Base-by-base conservation (phyloP, 2,113 vertebrate genomes). In the Brachionichthys hirsutus region DNA sequence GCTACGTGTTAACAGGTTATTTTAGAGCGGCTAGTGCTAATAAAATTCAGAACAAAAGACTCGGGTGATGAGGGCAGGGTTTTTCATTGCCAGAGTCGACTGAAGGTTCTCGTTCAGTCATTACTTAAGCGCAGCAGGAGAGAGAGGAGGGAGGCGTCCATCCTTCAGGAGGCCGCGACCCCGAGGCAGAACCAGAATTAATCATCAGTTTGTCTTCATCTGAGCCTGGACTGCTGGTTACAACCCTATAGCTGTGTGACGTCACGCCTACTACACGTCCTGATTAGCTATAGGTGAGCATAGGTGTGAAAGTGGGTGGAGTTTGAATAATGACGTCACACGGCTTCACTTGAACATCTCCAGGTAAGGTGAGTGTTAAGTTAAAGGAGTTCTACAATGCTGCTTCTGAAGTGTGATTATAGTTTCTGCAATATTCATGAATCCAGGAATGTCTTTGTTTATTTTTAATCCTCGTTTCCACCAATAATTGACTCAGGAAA, bases 1-100 rank as follows among this genome's bases (percentile, higher is more conserved):
- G 85, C 86, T 85, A 84, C 78, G 78, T 90, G 90, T 91, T 92
- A 91, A 89, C 91, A 87, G 89, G 86, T 92, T 90, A 89, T 92
- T 91, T 87, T 89, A 90, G 89, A 80, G 62, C 19, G 54, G 83
- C 86, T 85, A 56, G 78, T 83, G 89, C 89, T 91, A 86, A 92
- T 92, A 92, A 91, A 92, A 90, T 77, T 63, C 76, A 16, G 81
- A 84, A 89, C 84, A 85, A 89, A 86, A 85, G 81, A 87, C 87
- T 88, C 36, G 71, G 62, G 76, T 62, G 69, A 82, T 48, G 84
- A 85, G 87, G 83, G 83, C 85, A 65, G 74, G 40, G 44, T 83
- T 75, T 85, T 81, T 82, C 68, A 75, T 69, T 73, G 87, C 84
- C 62, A 48, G 72, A 78, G 78, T 88, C 80, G 79, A 82, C 82